A percentile compares a stretch with the other conserved stretches of the same genome.
These are phyloP conservation scores for Rhinogobius similis DNA, from an alignment of 2,113 vertebrate genomes.

Conservation along the genomic window DNA sequence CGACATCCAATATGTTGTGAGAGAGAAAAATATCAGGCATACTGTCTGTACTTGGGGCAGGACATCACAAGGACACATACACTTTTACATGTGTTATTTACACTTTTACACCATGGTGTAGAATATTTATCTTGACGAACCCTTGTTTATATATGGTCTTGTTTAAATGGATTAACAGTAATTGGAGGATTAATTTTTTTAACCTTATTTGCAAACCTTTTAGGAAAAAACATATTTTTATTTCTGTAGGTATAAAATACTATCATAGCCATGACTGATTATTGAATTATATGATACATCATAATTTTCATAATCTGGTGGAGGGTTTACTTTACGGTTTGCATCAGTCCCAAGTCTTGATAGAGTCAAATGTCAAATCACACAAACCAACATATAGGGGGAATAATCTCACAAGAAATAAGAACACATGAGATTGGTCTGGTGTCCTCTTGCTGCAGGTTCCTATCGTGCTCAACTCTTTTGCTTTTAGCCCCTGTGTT, in stretches of 20 bases:
- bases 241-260: neutral
- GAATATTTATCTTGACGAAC: neutral
- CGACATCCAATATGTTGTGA: slow-evolving; percentile 23
- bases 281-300: neutral
- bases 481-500: slow-evolving; percentile 54
- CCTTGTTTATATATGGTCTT: neutral
- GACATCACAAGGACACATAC: slow-evolving; percentile 36
- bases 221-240: neutral
- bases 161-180: neutral
- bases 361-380: neutral
- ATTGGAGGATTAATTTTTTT: neutral
- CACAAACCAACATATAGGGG: neutral
- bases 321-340: neutral
- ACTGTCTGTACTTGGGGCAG: slow-evolving; percentile 27
- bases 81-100: slow-evolving; percentile 6
- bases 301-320: neutral
- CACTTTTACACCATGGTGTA: neutral
- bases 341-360: neutral
- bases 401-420: neutral
- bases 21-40: slow-evolving; percentile 34
- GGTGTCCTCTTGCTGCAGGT: neutral
- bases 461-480: slow-evolving; percentile 33
- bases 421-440: slow-evolving; percentile 2
- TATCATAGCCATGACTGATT: neutral
- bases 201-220: neutral